A percentile compares a stretch with the other conserved stretches of the same genome.
Conservation (phyloP, 2,888 invertebrate genomes). For the Griposia aprilina region DNA sequence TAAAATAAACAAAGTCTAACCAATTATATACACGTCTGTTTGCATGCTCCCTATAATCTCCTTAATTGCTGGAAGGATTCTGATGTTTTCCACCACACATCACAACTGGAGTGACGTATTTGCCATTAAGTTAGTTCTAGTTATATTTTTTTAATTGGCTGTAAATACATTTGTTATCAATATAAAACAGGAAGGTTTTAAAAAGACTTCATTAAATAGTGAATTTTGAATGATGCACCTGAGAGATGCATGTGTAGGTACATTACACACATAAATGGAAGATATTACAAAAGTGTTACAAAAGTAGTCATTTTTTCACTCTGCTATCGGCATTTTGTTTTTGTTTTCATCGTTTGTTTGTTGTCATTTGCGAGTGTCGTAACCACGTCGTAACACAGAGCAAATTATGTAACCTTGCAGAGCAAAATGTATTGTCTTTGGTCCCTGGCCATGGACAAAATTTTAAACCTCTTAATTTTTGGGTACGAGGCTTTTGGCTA, state of each 20-base stretch:
- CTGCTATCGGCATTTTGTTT: too few species aligned
- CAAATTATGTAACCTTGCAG: too few species aligned
- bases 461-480: too few species aligned
- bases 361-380: too few species aligned
- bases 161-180: neutral
- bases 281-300: too few species aligned
- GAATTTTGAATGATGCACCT: neutral
- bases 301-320: too few species aligned
- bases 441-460: too few species aligned
- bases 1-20: slow-evolving; percentile 20
- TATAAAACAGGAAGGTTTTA: neutral
- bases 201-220: neutral
- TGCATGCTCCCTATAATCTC: slow-evolving; percentile 28
- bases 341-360: too few species aligned
- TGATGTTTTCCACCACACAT: neutral
- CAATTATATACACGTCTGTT: slow-evolving; percentile 35
- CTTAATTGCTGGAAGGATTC: neutral
- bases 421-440: too few species aligned
- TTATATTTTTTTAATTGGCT: neutral
- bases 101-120: neutral
- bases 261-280: neutral
- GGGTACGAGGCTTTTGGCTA: too few species aligned
- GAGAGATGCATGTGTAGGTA: neutral
- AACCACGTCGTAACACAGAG: too few species aligned
- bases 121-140: neutral